These are phyloP conservation scores for Hozukius guyotensis DNA, from an alignment of 2,797 vertebrate species.

Conservation along the genomic window DNA sequence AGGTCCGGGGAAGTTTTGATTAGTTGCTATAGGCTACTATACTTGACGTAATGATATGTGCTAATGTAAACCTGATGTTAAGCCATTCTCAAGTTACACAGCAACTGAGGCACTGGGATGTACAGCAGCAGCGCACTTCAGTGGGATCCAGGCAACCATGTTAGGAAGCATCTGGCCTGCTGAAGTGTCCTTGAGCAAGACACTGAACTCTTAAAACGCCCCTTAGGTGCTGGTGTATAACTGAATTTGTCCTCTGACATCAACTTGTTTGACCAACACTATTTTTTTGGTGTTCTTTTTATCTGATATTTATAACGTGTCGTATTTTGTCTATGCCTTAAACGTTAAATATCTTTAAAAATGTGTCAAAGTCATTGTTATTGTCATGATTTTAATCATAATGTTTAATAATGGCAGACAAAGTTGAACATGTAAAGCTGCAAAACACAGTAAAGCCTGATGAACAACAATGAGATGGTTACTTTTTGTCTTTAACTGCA, in stretches of 20 bases:
- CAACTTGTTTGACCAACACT: neutral
- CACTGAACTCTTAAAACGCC: neutral
- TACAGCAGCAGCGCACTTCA: neutral
- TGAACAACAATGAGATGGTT: neutral
- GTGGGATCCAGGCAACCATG: neutral
- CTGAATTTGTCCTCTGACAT: neutral
- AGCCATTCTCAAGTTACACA: slow-evolving; percentile 10
- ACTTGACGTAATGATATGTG: neutral
- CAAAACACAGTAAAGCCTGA: neutral
- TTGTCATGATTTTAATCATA: neutral
- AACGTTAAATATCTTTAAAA: neutral
- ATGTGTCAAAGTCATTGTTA: neutral
- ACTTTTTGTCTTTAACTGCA: neutral
- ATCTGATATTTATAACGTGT: neutral
- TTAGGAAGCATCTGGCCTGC: slow-evolving; percentile 2
- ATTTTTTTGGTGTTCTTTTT: neutral
- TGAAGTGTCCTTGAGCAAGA: slow-evolving; percentile 16
- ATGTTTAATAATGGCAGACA: neutral
- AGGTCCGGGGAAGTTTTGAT: slow-evolving; percentile 4
- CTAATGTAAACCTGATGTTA: neutral
- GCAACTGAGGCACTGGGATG: neutral
- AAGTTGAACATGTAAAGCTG: neutral
- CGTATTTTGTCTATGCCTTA: neutral
- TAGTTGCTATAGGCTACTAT: neutral
- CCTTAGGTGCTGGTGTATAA: neutral